Conservation (phyloP, 1,140 invertebrate species). For the Portunus trituberculatus region DNA sequence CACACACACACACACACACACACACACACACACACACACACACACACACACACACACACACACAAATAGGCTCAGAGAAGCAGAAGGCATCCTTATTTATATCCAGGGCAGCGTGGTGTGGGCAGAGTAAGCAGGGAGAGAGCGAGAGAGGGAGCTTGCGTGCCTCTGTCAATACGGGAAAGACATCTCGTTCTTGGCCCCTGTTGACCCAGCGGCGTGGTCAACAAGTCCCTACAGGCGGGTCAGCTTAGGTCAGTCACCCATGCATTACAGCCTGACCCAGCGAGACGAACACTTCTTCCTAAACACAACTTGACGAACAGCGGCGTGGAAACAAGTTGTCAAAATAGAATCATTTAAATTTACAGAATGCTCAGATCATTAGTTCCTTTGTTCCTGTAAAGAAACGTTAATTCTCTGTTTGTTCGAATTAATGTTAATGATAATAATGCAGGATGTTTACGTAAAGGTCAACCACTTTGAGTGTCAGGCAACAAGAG, state of each 20-base stretch:
- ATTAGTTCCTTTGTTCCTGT: too few species aligned
- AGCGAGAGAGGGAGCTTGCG: not conserved
- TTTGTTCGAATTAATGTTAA: too few species aligned
- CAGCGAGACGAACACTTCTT: not conserved
- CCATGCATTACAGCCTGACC: not conserved
- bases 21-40: not conserved
- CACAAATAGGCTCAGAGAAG: not conserved
- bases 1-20: too few species aligned
- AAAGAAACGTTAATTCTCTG: too few species aligned
- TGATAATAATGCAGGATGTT: too few species aligned
- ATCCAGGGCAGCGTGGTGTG: not conserved
- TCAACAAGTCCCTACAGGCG: not conserved
- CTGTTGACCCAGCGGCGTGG: constrained; percentile 28
- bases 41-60: constrained; percentile 12
- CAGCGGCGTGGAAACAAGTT: too few species aligned
- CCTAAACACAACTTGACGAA: not conserved
- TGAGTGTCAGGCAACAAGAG: too few species aligned
- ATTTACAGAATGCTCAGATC: too few species aligned
- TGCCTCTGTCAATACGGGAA: constrained; percentile 15
- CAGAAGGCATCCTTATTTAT: not conserved
- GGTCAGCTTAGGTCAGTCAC: constrained; percentile 44
- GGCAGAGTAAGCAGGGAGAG: constrained; percentile 14
- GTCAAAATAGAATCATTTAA: too few species aligned
- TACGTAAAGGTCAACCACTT: too few species aligned
- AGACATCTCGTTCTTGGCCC: constrained; percentile 29